A percentile compares a stretch with the other conserved stretches of the same genome.
phyloP scores from a whole-genome alignment of 2,113 vertebrate species.

The Odocoileus virginianus region DNA sequence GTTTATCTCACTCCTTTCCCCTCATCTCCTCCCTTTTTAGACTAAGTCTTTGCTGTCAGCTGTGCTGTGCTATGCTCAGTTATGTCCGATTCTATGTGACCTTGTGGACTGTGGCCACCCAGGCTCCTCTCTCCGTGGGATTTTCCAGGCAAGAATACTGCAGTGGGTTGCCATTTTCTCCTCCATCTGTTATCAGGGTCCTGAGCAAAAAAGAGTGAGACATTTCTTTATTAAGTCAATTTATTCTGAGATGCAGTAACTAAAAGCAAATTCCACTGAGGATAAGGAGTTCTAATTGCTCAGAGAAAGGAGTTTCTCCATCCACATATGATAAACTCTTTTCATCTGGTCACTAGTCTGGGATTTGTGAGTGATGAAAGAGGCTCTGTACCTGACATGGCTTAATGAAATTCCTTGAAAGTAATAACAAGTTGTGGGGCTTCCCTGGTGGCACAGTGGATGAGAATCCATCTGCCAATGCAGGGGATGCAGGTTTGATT shows the following conservation, averaged over 20 bases:
- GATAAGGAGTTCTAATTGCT: conserved; percentile 10
- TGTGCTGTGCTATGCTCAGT: neutral
- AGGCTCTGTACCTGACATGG: neutral
- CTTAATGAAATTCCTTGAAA: conserved; percentile 3
- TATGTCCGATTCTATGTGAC: neutral
- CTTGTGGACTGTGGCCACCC: neutral
- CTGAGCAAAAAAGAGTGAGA: neutral
- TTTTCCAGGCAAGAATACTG: neutral
- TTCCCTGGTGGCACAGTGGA: neutral
- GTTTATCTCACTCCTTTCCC: neutral
- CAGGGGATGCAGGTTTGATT: neutral
- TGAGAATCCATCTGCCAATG: neutral
- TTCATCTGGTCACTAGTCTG: neutral
- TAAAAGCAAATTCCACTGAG: conserved; percentile 24
- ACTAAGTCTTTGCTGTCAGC: neutral
- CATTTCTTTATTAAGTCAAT: neutral
- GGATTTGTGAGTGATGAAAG: neutral
- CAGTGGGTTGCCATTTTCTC: neutral
- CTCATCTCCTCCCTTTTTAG: neutral
- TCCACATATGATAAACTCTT: neutral
- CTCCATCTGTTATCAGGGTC: neutral
- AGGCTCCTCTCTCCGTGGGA: neutral
- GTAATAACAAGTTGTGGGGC: neutral
- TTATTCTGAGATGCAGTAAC: conserved; percentile 25
- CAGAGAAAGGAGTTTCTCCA: conserved; percentile 1